Conservation (phyloP, 2,888 invertebrate genomes). For the Oscheius sp. region DNA sequence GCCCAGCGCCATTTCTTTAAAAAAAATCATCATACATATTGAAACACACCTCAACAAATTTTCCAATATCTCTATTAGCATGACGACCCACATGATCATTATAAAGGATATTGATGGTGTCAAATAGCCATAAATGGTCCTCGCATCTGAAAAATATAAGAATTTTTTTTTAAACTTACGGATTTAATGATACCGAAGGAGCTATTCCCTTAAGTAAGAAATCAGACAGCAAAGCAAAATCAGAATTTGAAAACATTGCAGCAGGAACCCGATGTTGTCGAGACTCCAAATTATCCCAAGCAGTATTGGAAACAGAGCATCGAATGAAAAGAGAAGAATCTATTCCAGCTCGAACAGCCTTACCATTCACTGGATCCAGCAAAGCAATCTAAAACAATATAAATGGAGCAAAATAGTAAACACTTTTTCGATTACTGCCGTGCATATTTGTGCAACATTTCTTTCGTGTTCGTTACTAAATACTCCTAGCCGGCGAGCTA, state of each 20-base stretch:
- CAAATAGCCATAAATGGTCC: slow-evolving; percentile 29
- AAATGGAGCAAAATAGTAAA: background rate
- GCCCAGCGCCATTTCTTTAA: slow-evolving; percentile 50
- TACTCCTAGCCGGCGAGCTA: slow-evolving; percentile 8
- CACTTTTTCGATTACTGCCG: background rate
- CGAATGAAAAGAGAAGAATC: slow-evolving; percentile 17
- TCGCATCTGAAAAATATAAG: slow-evolving; percentile 5
- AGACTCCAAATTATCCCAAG: slow-evolving; percentile 33
- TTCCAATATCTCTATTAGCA: slow-evolving; percentile 9
- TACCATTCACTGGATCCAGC: background rate
- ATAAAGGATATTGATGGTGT: slow-evolving; percentile 32
- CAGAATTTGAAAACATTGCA: slow-evolving; percentile 36
- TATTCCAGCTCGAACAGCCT: background rate
- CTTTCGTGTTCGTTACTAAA: slow-evolving; percentile 5
- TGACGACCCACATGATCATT: slow-evolving; percentile 23
- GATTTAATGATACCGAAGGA: slow-evolving; percentile 28
- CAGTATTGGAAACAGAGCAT: slow-evolving; percentile 30
- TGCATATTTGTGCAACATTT: background rate
- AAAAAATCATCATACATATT: background rate
- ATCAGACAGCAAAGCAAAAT: slow-evolving; percentile 40
- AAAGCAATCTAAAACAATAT: background rate
- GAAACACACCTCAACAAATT: slow-evolving; percentile 11
- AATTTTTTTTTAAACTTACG: slow-evolving; percentile 18
- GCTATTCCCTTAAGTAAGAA: slow-evolving; percentile 40
- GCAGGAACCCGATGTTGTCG: slow-evolving; percentile 34